Evolutionary conservation across 1,140 invertebrate species (phyloP), one percentile per base, ranked within the genome.

Genomic region (Spodoptera frugiperda): DNA sequence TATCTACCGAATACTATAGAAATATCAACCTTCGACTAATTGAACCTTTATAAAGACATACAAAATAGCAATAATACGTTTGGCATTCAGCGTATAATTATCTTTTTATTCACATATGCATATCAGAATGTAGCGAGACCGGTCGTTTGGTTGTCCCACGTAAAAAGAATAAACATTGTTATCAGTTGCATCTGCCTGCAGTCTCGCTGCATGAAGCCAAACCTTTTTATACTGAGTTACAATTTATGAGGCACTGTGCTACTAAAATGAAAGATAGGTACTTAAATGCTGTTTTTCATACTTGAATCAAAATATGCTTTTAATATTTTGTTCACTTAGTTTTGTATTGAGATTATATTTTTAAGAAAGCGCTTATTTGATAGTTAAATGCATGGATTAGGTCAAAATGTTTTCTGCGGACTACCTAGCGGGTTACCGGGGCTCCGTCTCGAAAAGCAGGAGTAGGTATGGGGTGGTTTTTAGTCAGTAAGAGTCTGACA

Each of bases 21-120:
- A 25, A 25, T 25, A 2, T 4, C 2, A 25, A 25, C 25, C 25
- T 25, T 25, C n/a, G n/a, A n/a, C n/a, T n/a, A n/a, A n/a, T n/a
- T 4, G 5, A 25, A 25, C 25, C 25, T 25, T 25, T 25, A 25
- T 2, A 25, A 25, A 25, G 25, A 25, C 33, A 39, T 39, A 6
- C 33, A 39, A 39, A 39, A 39, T 39, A 39, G 8, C 33, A 39
- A 39, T 17, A 53, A 17, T 53, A 53, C 9, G 15, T 53, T 61
- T 61, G 4, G 25, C 57, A 39, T 39, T 25, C n/a, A 30, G 33
- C 11, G 17, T 39, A 39, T 39, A 39, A 39, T 39, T 39, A 61
- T 39, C 57, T 39, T 61, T 39, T 61, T 61, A 61, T 61, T 39
- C 57, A 9, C 30, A 61, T 61, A 30, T 59, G 55, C 55, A 59